A percentile compares a stretch with the other conserved stretches of the same genome.
Evolutionary conservation across 2,113 vertebrate genomes (phyloP).

Genomic region (Lophius piscatorius): DNA sequence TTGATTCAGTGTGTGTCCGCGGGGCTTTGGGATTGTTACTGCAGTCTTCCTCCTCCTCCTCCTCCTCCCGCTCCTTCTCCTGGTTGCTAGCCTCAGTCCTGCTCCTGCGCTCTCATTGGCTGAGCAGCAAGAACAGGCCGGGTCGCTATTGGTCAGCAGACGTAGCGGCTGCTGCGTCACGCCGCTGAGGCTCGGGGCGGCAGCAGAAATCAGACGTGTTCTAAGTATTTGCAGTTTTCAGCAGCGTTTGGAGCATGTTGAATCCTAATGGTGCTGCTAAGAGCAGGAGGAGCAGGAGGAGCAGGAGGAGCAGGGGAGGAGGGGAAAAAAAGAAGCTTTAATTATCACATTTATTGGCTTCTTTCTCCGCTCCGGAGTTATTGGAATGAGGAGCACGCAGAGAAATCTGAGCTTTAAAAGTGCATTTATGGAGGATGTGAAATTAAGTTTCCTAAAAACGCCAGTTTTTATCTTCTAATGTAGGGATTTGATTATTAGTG

Average conservation of each 20-base stretch:
- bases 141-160: conserved; percentile 59
- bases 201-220: conserved; percentile 52
- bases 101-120: conserved; percentile 63
- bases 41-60: conserved; percentile 49
- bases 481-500: too few species aligned
- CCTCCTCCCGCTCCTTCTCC: conserved; percentile 27
- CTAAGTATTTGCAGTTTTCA: conserved; percentile 38
- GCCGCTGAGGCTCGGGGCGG: conserved; percentile 45
- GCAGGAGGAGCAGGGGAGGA: not conserved
- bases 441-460: too few species aligned
- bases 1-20: conserved; percentile 41
- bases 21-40: conserved; percentile 52
- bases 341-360: conserved; percentile 42
- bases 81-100: conserved; percentile 72
- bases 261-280: conserved; percentile 29
- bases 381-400: conserved; percentile 11
- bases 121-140: conserved; percentile 29
- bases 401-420: conserved; percentile 19
- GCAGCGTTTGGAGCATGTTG: conserved; percentile 24
- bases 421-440: conserved; percentile 21
- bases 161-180: conserved; percentile 50
- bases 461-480: too few species aligned
- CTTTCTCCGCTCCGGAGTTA: conserved; percentile 29
- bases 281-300: conserved; percentile 24
- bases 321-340: conserved; percentile 49